These are phyloP conservation scores for Caenorhabditis uteleia DNA, from an alignment of 2,888 invertebrate genomes.

Conservation along the genomic window DNA sequence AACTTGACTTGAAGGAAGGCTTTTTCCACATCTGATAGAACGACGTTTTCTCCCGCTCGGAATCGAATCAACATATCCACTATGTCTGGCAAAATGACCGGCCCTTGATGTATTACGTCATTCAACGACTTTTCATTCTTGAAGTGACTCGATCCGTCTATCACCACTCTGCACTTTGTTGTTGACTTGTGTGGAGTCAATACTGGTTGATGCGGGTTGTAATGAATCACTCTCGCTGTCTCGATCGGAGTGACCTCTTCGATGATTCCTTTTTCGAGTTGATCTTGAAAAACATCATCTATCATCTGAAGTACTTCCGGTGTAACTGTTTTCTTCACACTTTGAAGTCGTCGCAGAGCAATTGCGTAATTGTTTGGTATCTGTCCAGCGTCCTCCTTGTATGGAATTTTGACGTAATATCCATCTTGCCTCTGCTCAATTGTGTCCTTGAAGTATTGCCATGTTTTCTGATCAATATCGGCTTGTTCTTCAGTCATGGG, in stretches of 20 bases:
- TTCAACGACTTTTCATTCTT: constrained; percentile 28
- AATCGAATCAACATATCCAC: constrained; percentile 31
- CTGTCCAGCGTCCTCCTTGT: neutral
- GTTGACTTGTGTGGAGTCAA: constrained; percentile 27
- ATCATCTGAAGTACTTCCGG: constrained; percentile 22
- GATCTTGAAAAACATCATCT: constrained; percentile 35
- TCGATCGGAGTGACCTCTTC: constrained; percentile 21
- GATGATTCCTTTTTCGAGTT: constrained; percentile 38
- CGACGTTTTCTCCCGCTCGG: constrained; percentile 4
- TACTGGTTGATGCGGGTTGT: constrained; percentile 41
- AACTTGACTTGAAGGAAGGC: constrained; percentile 47
- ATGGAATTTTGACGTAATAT: constrained; percentile 14
- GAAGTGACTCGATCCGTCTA: constrained; percentile 31
- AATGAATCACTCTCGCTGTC: constrained; percentile 5
- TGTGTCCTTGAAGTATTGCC: constrained; percentile 7
- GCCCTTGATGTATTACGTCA: constrained; percentile 39
- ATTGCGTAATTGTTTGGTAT: constrained; percentile 14
- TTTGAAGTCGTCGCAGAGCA: neutral
- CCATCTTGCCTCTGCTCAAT: constrained; percentile 10
- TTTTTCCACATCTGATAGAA: constrained; percentile 41
- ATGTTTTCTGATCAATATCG: neutral
- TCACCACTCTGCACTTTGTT: constrained; percentile 39
- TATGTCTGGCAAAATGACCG: constrained; percentile 18
- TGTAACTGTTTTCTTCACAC: neutral
- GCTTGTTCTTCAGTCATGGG: neutral